A percentile compares a stretch with the other conserved stretches of the same genome.
Evolutionary conservation across 2,888 invertebrate genomes (phyloP).

Genomic region (Schrankia costaestrigalis): DNA sequence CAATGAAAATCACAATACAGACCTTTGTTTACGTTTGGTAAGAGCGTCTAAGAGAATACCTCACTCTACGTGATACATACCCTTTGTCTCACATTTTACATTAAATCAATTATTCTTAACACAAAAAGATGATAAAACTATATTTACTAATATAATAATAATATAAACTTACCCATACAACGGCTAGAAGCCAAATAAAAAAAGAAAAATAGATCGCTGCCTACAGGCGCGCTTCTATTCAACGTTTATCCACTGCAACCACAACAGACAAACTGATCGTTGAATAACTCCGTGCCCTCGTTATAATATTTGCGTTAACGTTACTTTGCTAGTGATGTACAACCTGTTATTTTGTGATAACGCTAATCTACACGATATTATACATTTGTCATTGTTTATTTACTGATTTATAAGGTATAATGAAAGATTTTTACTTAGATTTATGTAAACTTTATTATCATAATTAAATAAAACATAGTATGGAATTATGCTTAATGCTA

Average conservation of each 20-base stretch:
- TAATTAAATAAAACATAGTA: too few relatives aligned
- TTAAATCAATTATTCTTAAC: constrained; percentile 2
- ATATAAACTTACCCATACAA: constrained; percentile 77
- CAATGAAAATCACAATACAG: constrained; percentile 12
- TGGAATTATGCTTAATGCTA: too few relatives aligned
- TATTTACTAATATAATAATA: constrained; percentile 12
- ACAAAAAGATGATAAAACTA: constrained; percentile 5
- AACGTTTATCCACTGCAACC: constrained; percentile 48
- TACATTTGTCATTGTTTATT: not conserved
- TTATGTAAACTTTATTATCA: too few relatives aligned
- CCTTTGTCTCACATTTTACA: constrained; percentile 19
- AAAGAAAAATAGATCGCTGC: constrained; percentile 73
- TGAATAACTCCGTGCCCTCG: constrained; percentile 46
- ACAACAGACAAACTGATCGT: constrained; percentile 70
- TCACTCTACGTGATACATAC: constrained; percentile 18
- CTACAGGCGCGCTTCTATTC: constrained; percentile 65
- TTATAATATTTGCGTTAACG: constrained; percentile 55
- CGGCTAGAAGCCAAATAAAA: constrained; percentile 82
- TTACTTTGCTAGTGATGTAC: constrained; percentile 35
- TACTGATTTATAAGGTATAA: too few relatives aligned
- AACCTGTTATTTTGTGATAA: constrained; percentile 8
- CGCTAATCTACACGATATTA: constrained; percentile 13
- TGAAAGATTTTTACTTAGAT: too few relatives aligned
- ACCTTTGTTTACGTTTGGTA: constrained; percentile 30
- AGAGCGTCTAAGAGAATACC: constrained; percentile 17